Conservation (phyloP, 2,797 vertebrate genomes). For the Cercopithecus neglectus region DNA sequence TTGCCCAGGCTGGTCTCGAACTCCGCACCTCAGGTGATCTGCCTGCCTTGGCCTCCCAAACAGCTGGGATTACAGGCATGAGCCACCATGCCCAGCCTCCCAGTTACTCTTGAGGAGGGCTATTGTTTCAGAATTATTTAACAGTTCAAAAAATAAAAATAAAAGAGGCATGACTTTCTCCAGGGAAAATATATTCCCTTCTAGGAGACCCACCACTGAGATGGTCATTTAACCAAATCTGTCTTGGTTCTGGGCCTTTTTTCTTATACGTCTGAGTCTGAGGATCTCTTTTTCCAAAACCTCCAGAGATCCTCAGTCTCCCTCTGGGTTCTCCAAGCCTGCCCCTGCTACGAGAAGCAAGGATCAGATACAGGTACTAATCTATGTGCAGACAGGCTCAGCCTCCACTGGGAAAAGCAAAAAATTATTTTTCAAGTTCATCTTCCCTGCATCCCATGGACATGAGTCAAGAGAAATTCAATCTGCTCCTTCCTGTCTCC, state of each 20-base stretch:
- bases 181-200: background rate
- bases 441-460: background rate
- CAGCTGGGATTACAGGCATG: background rate
- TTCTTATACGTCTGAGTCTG: background rate
- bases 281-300: background rate
- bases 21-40: background rate
- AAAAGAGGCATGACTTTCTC: background rate
- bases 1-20: background rate
- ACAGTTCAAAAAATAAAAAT: background rate
- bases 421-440: background rate
- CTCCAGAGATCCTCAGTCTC: background rate
- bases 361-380: too few species aligned
- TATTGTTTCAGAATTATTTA: background rate
- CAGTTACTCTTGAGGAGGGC: background rate
- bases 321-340: too few species aligned
- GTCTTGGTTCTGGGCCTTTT: background rate
- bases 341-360: rapidly evolving
- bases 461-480: background rate
- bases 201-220: background rate
- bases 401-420: background rate
- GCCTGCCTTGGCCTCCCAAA: background rate
- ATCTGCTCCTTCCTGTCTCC: background rate
- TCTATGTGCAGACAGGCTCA: background rate
- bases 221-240: background rate
- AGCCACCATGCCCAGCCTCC: background rate